Evolutionary conservation across 2,888 invertebrate species (phyloP).

Genomic region (Venusia cambrica): DNA sequence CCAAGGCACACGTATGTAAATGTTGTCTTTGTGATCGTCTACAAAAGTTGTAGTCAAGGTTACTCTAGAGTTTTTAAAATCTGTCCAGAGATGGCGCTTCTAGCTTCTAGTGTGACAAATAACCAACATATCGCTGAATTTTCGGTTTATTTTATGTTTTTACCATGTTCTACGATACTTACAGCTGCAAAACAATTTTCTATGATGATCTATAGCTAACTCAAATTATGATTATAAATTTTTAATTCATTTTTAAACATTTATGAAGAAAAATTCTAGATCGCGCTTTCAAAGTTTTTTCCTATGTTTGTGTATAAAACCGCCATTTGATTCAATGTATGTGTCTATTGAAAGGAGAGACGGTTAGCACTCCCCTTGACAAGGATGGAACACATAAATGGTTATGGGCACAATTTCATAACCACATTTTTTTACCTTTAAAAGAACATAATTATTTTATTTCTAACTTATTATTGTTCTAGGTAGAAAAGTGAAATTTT

Average conservation of each 20-base stretch:
- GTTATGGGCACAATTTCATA: slow-evolving; percentile 13
- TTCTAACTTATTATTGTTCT: too few species aligned
- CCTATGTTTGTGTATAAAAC: neutral
- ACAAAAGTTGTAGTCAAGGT: too few species aligned
- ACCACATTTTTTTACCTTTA: slow-evolving; percentile 10
- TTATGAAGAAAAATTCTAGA: slow-evolving; percentile 7
- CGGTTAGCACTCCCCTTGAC: slow-evolving; percentile 97
- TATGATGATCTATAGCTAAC: too few species aligned
- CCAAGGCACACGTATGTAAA: too few species aligned
- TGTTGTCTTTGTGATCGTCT: too few species aligned
- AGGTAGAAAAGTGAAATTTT: too few species aligned
- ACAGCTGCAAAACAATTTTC: too few species aligned
- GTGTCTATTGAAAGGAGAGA: slow-evolving; percentile 99
- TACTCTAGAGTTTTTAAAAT: neutral
- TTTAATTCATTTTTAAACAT: too few species aligned
- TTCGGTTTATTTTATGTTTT: neutral
- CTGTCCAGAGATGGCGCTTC: slow-evolving; percentile 39
- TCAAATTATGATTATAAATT: too few species aligned
- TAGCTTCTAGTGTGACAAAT: slow-evolving; percentile 12
- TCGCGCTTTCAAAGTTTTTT: slow-evolving; percentile 14
- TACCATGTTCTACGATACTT: neutral
- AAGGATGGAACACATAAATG: slow-evolving; percentile 87
- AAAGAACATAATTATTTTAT: too few species aligned
- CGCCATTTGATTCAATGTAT: neutral
- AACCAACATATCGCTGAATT: neutral